A percentile compares a stretch with the other conserved stretches of the same genome.
These are phyloP conservation scores for Rhipidura dahli DNA, from an alignment of 2,113 vertebrate genomes.

Conservation along the genomic window DNA sequence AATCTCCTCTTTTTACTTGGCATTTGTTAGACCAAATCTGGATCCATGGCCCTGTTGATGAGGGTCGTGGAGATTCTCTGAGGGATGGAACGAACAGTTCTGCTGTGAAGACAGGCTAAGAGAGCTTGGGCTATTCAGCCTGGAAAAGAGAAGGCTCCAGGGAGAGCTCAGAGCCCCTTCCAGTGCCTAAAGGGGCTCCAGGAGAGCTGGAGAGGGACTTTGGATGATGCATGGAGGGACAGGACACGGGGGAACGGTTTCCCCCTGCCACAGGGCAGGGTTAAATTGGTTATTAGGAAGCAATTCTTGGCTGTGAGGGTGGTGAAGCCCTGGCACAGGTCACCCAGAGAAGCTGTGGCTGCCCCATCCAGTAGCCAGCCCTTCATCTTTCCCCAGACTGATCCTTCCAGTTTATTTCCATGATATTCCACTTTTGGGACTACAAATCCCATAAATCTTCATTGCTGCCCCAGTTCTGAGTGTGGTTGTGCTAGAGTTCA, in stretches of 20 bases:
- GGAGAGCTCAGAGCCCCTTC: background rate
- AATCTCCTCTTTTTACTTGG: background rate
- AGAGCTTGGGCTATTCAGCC: background rate
- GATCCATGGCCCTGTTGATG: background rate
- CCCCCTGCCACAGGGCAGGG: background rate
- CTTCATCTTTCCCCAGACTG: background rate
- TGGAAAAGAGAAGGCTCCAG: background rate
- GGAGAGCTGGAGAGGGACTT: background rate
- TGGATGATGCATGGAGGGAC: too few relatives aligned
- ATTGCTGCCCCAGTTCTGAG: background rate
- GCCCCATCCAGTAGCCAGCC: background rate
- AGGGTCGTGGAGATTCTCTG: background rate
- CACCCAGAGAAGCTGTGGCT: background rate
- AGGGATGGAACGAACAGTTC: background rate
- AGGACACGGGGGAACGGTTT: background rate
- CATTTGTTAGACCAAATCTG: background rate
- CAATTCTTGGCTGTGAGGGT: background rate
- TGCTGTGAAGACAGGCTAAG: background rate
- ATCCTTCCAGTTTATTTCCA: background rate
- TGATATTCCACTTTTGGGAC: background rate
- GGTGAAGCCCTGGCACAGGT: background rate
- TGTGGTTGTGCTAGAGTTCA: background rate
- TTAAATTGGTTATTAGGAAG: background rate
- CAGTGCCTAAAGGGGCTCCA: background rate
- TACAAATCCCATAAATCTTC: background rate